These are phyloP conservation scores for Triplophysa dalaica DNA, from an alignment of 2,113 vertebrate genomes.

Conservation along the genomic window DNA sequence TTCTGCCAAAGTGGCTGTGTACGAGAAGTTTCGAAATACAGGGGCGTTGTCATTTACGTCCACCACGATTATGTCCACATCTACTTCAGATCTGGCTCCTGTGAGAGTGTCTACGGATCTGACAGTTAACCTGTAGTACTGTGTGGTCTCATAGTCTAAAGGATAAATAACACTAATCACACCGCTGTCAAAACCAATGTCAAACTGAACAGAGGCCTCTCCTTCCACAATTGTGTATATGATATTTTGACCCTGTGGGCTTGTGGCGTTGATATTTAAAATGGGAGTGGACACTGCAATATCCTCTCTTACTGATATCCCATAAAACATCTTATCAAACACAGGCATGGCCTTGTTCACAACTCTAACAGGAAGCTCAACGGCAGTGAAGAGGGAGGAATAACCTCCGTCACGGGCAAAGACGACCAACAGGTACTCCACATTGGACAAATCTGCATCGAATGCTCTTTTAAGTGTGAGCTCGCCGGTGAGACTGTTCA, in stretches of 20 bases:
- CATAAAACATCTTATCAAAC: slow-evolving; percentile 94
- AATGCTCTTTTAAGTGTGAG: slow-evolving; percentile 85
- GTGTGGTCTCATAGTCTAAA: slow-evolving; percentile 85
- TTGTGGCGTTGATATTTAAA: slow-evolving; percentile 88
- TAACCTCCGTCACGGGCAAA: slow-evolving; percentile 86
- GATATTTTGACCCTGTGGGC: slow-evolving; percentile 87
- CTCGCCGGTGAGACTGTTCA: slow-evolving; percentile 82
- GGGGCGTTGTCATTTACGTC: slow-evolving; percentile 95
- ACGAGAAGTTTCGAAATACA: slow-evolving; percentile 80
- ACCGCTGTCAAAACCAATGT: slow-evolving; percentile 92
- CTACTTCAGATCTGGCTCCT: slow-evolving; percentile 89
- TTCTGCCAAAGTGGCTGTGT: slow-evolving; percentile 84
- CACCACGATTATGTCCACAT: slow-evolving; percentile 86
- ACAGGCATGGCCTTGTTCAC: slow-evolving; percentile 97
- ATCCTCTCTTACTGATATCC: slow-evolving; percentile 85
- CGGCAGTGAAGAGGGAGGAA: slow-evolving; percentile 78
- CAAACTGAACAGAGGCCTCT: slow-evolving; percentile 87
- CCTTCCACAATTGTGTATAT: slow-evolving; percentile 91
- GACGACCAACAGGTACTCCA: slow-evolving; percentile 84
- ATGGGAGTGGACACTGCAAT: slow-evolving; percentile 79
- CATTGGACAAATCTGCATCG: slow-evolving; percentile 86
- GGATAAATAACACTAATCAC: slow-evolving; percentile 84
- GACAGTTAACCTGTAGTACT: slow-evolving; percentile 84
- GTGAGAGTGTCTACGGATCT: slow-evolving; percentile 89
- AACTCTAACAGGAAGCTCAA: slow-evolving; percentile 89